Conservation (phyloP, 2,113 vertebrate genomes). For the Prionailurus viverrinus region DNA sequence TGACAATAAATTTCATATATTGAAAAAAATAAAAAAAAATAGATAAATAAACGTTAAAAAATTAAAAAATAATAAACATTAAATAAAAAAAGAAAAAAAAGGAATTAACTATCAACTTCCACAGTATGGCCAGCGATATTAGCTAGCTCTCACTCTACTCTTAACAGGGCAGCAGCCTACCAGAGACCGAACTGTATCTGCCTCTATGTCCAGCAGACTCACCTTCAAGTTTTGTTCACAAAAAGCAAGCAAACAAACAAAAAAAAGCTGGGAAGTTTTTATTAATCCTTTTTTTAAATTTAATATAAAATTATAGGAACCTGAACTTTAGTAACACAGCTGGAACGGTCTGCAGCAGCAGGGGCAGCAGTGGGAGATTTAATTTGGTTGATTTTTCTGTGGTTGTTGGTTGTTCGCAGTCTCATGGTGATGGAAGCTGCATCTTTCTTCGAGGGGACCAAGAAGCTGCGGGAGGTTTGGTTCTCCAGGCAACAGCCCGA, state of each 20-base stretch:
- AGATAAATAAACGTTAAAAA: too few species aligned
- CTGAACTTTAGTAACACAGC: slow-evolving; percentile 82
- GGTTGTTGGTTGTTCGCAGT: slow-evolving; percentile 93
- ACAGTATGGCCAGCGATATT: slow-evolving; percentile 99
- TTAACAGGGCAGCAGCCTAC: slow-evolving; percentile 95
- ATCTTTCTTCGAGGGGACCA: slow-evolving; percentile 99
- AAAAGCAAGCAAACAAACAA: not conserved
- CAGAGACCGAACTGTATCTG: slow-evolving; percentile 90
- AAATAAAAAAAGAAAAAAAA: too few species aligned
- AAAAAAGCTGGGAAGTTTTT: slow-evolving; percentile 82
- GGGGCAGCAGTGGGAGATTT: slow-evolving; percentile 85
- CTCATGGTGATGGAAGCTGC: slow-evolving; percentile 98
- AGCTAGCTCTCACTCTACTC: slow-evolving; percentile 98
- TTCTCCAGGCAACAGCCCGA: slow-evolving; percentile 95
- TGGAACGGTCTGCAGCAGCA: slow-evolving; percentile 82
- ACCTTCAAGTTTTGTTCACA: slow-evolving; percentile 82
- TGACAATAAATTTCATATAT: too few species aligned
- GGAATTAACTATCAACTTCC: slow-evolving; percentile 86
- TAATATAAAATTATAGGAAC: slow-evolving; percentile 84
- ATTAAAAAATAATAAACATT: too few species aligned
- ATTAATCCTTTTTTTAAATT: slow-evolving; percentile 79
- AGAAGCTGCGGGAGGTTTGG: slow-evolving; percentile 99
- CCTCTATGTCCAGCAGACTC: slow-evolving; percentile 84
- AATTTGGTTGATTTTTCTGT: slow-evolving; percentile 92
- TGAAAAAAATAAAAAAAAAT: too few species aligned